Conservation (phyloP, 2,888 invertebrate genomes). For the Parapristionchus giblindavisi region DNA sequence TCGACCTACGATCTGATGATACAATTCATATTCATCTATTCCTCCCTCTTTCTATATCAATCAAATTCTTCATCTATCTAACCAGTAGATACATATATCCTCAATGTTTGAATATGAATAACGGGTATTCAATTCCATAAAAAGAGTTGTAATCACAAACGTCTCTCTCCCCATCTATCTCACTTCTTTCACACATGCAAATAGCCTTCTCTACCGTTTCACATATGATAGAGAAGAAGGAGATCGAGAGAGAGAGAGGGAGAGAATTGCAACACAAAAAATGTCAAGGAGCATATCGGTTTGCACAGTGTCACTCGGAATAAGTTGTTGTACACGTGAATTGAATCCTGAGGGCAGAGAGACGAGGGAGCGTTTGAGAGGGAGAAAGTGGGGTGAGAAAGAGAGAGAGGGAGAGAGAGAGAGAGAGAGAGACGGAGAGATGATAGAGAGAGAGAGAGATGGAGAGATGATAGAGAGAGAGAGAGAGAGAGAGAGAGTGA, state of each 20-base stretch:
- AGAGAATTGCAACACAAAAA: not conserved
- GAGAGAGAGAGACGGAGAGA: not conserved
- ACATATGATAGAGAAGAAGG: not conserved
- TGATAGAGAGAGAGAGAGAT: not conserved
- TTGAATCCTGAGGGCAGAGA: conserved; percentile 2
- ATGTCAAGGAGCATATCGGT: not conserved
- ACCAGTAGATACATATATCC: too few relatives aligned
- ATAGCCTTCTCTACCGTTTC: not conserved
- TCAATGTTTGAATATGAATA: too few relatives aligned
- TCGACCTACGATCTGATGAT: too few relatives aligned
- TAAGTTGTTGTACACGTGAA: too few relatives aligned
- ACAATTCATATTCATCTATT: too few relatives aligned
- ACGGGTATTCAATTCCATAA: too few relatives aligned
- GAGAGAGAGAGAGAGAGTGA: not conserved
- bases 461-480: not conserved
- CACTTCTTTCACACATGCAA: not conserved
- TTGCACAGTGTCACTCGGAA: not conserved
- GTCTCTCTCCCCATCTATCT: not conserved
- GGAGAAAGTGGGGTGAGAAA: not conserved
- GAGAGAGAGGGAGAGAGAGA: not conserved
- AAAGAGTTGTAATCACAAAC: too few relatives aligned
- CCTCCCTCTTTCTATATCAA: too few relatives aligned
- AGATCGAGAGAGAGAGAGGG: not conserved
- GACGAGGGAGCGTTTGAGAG: not conserved
- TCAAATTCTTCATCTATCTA: too few relatives aligned